Base-by-base conservation (phyloP, 1,140 invertebrate species). In the Bombus cullumanus region DNA sequence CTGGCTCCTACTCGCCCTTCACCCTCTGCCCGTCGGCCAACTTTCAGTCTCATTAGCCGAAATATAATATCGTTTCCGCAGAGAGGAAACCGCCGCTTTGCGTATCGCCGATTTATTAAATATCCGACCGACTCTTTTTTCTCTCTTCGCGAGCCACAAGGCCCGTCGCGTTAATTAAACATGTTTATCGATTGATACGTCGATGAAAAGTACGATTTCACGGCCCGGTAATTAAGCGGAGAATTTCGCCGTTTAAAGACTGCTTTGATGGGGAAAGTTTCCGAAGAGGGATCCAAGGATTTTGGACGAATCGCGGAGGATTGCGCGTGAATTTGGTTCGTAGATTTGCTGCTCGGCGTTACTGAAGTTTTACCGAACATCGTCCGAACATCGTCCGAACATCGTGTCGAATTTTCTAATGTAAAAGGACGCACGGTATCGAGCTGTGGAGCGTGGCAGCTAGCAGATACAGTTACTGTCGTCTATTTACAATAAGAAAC, bases 41-140 rank as follows among this genome's bases (percentile, higher is more conserved):
- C 75, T 83, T 84, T 41, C 59, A 53, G 59, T 89, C 80, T 74
- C 41, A 81, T 81, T 85, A 85, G 31, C 34, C 37, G 69, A 79
- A 79, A 84, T 37, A 72, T 72, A 84, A 84, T 79, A 71, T 71
- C 64, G 75, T 41, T 41, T 28, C 74, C 28, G 8, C 34, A 4
- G 82, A 79, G 71, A 69, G 66, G 43, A 69, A 34, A 43, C n/a
- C 13, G 28, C 28, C 43, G 18, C 34, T 69, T 72, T 81, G 57
- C 53, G 43, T 43, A 41, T 47, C 41, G n/a, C 28, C 28, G 64
- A 79, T 69, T 72, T 79, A 41, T 84, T 59, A 69, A 71, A 79
- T 37, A 59, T 34, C 82, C 53, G 13, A 25, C 15, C 15, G 1
- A 68, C 66, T 18, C 8, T 18, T 31, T 8, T 74, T 22, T 6